phyloP scores from a whole-genome alignment of 2,797 vertebrate species.

The Selene dorsalis region DNA sequence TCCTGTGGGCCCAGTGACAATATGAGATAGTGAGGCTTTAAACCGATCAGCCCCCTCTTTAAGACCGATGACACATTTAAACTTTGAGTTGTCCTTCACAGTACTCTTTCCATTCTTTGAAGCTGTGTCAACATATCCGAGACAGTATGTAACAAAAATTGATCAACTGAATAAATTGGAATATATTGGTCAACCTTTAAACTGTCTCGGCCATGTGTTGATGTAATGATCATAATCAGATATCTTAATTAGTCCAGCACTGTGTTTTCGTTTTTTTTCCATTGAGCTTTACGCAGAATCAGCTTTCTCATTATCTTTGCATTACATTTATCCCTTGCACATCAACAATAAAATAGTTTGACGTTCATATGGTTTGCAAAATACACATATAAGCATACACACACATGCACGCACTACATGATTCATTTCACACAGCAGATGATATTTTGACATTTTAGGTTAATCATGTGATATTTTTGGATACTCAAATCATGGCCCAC shows the following conservation, averaged over 20 bases:
- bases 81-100: no score
- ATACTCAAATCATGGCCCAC: conserved; percentile 64
- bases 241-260: not conserved
- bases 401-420: conserved; percentile 4
- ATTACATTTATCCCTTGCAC: conserved; percentile 25
- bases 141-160: not conserved
- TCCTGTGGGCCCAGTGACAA: not conserved
- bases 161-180: not conserved
- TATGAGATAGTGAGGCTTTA: no score
- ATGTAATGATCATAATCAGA: not conserved
- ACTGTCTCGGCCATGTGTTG: conserved; percentile 4
- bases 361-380: conserved; percentile 12
- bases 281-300: conserved; percentile 18
- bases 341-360: conserved; percentile 35
- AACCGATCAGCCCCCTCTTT: no score
- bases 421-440: conserved; percentile 53
- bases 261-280: not conserved
- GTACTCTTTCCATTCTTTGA: no score
- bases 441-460: conserved; percentile 71
- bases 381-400: conserved; percentile 2
- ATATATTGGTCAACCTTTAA: conserved; percentile 22
- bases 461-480: conserved; percentile 71
- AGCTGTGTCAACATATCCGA: no score
- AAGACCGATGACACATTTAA: no score
- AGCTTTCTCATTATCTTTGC: not conserved